Conservation (phyloP, 2,888 invertebrate species). For the Eupithecia insigniata region DNA sequence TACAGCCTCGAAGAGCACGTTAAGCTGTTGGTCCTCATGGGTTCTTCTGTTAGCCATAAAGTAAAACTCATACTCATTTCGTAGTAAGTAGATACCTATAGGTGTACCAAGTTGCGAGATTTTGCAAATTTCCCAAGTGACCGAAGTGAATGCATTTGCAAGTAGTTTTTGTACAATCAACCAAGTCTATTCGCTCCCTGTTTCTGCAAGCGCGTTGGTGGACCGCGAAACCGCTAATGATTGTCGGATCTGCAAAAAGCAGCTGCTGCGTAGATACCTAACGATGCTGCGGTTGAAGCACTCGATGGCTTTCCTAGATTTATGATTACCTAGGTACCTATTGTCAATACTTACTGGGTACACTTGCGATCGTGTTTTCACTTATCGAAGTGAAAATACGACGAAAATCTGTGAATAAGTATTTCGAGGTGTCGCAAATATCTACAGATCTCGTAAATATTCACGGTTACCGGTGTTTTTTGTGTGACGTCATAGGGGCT, state of each 20-base stretch:
- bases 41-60: background rate
- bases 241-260: conserved; percentile 55
- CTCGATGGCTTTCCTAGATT: conserved; percentile 32
- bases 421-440: background rate
- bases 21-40: too few species aligned
- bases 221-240: conserved; percentile 64
- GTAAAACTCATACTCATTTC: background rate
- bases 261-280: conserved; percentile 45
- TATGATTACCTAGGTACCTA: background rate
- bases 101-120: background rate
- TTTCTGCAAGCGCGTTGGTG: conserved; percentile 46
- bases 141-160: background rate
- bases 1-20: too few species aligned
- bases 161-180: conserved; percentile 13
- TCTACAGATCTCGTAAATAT: background rate
- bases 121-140: background rate
- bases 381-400: background rate
- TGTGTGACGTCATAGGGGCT: background rate
- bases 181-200: conserved; percentile 29
- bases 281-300: conserved; percentile 46
- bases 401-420: background rate
- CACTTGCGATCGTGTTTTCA: background rate
- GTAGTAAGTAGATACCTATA: background rate
- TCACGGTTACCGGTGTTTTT: background rate
- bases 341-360: background rate